Evolutionary conservation across 2,113 vertebrate species (phyloP), one percentile per base, ranked within the genome.

Genomic region (Labrus mixtus): DNA sequence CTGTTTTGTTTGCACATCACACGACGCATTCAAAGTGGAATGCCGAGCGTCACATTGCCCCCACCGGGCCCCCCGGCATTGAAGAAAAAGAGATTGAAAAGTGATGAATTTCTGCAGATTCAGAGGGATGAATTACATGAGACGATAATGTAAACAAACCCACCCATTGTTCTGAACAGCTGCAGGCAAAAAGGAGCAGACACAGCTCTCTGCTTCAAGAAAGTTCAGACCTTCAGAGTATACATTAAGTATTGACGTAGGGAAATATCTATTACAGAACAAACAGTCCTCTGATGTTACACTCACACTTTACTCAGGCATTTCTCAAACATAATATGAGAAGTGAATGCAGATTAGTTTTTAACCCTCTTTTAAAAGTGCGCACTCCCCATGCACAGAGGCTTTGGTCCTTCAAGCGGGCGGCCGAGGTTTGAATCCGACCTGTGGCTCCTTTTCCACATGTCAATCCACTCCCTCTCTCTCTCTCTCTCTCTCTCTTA

Each of bases 131-230:
- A 63, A 43, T 36, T 11, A 16, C 4, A 41, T 36, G 25, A 45
- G n/a, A 33, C 1, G 17, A 57, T 10, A 45, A 45, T 13, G 53
- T 68, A 51, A 68, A 62, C 23, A 65, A 62, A 80, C 33, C 62
- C 3, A 9, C 17, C 22, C 0, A 4, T 58, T 73, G 67, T 78
- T 73, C 13, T 75, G 33, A 50, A 13, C 1, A 22, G 56, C 72
- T 79, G 58, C 19, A 53, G 65, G 69, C 53, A 59, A 57, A 69
- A 33, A 60, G 37, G 50, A 46, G 20, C 36, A 56, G 45, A 69
- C 53, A 20, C 4, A 8, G 15, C 7, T 2, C 16, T 67, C 23
- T 50, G 51, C 25, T 11, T 10, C 57, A 41, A 7, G 4, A 15
- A 13, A 46, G 12, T 46, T 15, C n/a, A 60, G 20, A 5, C 10